Conservation (phyloP, 2,888 invertebrate genomes). For the Fabriciana adippe region DNA sequence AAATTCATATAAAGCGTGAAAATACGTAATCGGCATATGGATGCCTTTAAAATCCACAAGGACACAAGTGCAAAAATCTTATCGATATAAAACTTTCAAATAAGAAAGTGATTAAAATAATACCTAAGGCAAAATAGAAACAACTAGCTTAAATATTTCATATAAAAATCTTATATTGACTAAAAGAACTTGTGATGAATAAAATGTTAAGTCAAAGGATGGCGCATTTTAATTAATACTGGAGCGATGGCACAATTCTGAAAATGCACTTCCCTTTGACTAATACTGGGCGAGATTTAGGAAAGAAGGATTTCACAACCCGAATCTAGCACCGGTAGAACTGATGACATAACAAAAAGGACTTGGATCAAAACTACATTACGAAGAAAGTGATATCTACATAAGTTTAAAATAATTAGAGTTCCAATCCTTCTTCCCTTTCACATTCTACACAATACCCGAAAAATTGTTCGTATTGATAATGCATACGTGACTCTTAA, state of each 20-base stretch:
- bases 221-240: constrained; percentile 74
- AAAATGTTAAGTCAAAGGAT: constrained; percentile 73
- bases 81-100: constrained; percentile 74
- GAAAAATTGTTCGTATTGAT: constrained; percentile 51
- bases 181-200: constrained; percentile 79
- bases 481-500: constrained; percentile 56
- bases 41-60: constrained; percentile 78
- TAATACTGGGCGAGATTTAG: constrained; percentile 76
- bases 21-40: constrained; percentile 69
- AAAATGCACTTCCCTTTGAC: constrained; percentile 75
- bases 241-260: constrained; percentile 78
- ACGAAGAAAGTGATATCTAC: constrained; percentile 15
- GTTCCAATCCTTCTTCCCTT: constrained; percentile 73
- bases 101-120: constrained; percentile 75
- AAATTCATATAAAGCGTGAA: constrained; percentile 72
- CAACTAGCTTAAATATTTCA: constrained; percentile 76
- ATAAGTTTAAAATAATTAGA: constrained; percentile 40
- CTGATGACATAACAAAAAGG: constrained; percentile 1
- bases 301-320: constrained; percentile 82
- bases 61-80: constrained; percentile 80
- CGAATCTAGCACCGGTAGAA: constrained; percentile 64
- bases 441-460: constrained; percentile 59
- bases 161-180: constrained; percentile 80
- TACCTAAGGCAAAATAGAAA: constrained; percentile 79
- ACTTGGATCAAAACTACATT: constrained; percentile 3